Percentiles rank a stretch among this genome's conserved stretches.
These are phyloP conservation scores for Notechis scutatus DNA, from an alignment of 2,113 vertebrate genomes.

Conservation along the genomic window DNA sequence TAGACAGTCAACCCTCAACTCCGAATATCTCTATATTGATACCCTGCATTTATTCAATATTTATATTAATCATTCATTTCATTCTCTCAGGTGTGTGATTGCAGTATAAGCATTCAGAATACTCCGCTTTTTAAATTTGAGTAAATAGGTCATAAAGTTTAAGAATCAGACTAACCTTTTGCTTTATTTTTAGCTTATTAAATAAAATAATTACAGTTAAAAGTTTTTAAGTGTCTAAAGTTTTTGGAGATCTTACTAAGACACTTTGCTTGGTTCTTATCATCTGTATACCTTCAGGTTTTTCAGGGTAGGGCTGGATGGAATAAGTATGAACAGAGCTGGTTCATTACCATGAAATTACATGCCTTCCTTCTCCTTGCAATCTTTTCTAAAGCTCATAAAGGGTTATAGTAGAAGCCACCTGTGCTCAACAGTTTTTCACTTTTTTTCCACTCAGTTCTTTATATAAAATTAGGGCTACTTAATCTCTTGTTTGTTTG, in stretches of 20 bases:
- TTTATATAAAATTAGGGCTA: background rate
- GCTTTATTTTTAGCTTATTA: background rate
- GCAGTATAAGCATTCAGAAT: background rate
- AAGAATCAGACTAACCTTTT: background rate
- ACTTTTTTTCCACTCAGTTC: background rate
- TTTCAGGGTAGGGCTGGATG: background rate
- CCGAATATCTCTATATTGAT: background rate
- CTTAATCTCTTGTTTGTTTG: background rate
- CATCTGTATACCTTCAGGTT: background rate
- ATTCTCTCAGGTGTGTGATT: background rate
- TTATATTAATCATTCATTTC: background rate
- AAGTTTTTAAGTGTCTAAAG: background rate
- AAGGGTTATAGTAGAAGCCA: background rate
- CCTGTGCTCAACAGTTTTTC: background rate
- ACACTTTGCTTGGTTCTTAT: background rate
- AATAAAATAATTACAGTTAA: background rate
- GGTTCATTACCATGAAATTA: background rate
- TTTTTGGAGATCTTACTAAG: background rate
- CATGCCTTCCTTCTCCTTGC: background rate
- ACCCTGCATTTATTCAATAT: background rate
- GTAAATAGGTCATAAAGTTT: background rate
- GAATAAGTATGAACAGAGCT: background rate
- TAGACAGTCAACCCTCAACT: background rate
- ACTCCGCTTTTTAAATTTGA: background rate
- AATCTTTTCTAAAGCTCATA: background rate